Evolutionary conservation across 2,797 vertebrate genomes (phyloP).

Genomic region (Fringilla coelebs): DNA sequence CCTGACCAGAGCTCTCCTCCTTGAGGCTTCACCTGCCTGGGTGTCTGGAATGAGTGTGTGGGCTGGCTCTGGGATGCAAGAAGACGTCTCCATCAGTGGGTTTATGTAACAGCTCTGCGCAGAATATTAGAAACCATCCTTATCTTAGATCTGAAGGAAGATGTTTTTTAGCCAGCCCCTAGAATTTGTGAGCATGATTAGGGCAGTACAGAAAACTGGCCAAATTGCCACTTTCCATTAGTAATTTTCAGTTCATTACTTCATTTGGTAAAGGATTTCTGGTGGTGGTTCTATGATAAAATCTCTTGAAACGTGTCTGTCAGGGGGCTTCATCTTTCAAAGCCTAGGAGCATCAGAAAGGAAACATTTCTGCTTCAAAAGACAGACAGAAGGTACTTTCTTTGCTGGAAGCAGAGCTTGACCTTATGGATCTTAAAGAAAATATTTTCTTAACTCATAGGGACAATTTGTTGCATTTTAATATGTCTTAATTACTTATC

Average conservation of each 20-base stretch:
- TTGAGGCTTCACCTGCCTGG: not conserved
- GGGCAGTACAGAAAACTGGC: not conserved
- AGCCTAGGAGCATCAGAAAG: not conserved
- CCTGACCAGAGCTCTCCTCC: rapidly evolving
- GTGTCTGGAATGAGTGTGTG: not conserved
- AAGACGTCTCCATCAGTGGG: not conserved
- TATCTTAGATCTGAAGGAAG: not conserved
- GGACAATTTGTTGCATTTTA: not conserved
- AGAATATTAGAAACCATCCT: not conserved
- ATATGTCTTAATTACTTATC: not conserved
- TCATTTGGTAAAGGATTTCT: not conserved
- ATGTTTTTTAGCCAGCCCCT: not conserved
- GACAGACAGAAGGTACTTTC: not conserved
- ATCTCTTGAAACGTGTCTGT: not conserved
- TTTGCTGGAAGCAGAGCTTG: not conserved
- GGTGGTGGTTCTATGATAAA: not conserved
- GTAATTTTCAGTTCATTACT: not conserved
- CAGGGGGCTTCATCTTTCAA: not conserved
- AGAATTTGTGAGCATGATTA: not conserved
- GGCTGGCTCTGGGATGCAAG: not conserved
- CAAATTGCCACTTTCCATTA: not conserved
- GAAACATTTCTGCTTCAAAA: not conserved
- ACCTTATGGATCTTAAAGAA: not conserved
- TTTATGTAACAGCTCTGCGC: not conserved
- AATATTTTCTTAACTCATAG: not conserved